phyloP scores from a whole-genome alignment of 2,888 invertebrate species.

The Antitype chi region DNA sequence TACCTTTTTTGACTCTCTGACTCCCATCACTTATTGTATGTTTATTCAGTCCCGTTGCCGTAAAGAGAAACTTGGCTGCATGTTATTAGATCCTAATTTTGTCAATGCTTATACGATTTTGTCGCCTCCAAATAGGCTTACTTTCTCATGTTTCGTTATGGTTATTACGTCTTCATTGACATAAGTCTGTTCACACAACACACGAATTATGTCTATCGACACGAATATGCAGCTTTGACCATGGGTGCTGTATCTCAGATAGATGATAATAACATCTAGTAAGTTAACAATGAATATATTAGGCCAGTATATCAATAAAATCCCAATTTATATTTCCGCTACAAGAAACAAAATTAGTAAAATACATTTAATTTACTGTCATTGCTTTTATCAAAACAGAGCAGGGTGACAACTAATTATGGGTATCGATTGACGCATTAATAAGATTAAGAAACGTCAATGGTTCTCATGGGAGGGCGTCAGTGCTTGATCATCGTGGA shows the following conservation, averaged over 20 bases:
- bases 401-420: conserved; percentile 37
- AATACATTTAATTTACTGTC: conserved; percentile 26
- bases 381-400: conserved; percentile 30
- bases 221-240: conserved; percentile 22
- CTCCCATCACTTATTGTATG: conserved; percentile 85
- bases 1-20: conserved; percentile 83
- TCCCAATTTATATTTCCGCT: conserved; percentile 21
- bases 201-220: conserved; percentile 47
- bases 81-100: conserved; percentile 82
- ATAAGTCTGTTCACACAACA: conserved; percentile 72
- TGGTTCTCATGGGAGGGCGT: conserved; percentile 67
- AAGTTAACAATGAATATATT: conserved; percentile 21
- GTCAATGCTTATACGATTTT: conserved; percentile 79
- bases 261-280: not conserved
- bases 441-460: conserved; percentile 62
- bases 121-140: conserved; percentile 79
- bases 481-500: conserved; percentile 72
- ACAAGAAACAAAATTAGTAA: conserved; percentile 8
- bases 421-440: conserved; percentile 46
- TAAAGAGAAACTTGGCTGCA: conserved; percentile 82
- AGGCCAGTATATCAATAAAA: conserved; percentile 20
- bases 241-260: conserved; percentile 8
- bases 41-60: conserved; percentile 81
- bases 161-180: conserved; percentile 78
- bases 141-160: conserved; percentile 79